Base-by-base conservation (phyloP, 2,113 vertebrate species). In the Cavia aperea region DNA sequence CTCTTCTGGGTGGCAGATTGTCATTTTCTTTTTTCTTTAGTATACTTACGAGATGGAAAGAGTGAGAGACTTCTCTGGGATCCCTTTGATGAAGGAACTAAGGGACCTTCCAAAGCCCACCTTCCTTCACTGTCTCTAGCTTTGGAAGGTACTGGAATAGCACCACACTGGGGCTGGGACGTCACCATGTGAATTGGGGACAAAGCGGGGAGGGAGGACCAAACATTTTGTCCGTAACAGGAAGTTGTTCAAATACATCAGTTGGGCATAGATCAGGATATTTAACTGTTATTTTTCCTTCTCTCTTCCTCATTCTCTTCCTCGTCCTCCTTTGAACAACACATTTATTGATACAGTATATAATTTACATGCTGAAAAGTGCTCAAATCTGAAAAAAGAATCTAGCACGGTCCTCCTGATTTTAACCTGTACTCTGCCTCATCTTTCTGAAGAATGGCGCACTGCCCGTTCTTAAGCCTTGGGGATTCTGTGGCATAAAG, bases 311-410 rank as follows among this genome's bases (percentile, higher is more conserved):
- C 65, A 33, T 66, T 66, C 31, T 66, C 65, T 26, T 36, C 14
- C 31, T 66, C 65, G 14, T 36, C 66, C 66, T 68, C 6, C 33
- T 68, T 36, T 36, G 33, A 15, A 68, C 16, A 36, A 36, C 33
- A 68, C 15, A 8, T 86, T 63, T 75, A 81, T n/a, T 62, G 18
- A 92, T 65, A 54, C 23, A 75, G 43, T 49, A 36, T 95, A 7
- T 70, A 75, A 77, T 23, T 73, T 87, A 73, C 39, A 39, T 75
- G 19, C 19, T 66, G 31, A 95, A 86, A 91, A 89, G 58, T 70
- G 56, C 19, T 49, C 54, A 89, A 49, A 46, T 60, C 66, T 62
- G 49, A 56, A 83, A 51, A 26, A 62, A 49, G 8, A 19, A 56
- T 75, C 66, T 68, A 39, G 4, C 51, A 43, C 23, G 36, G 5